Evolutionary conservation across 1,140 invertebrate genomes (phyloP).

Genomic region (Sipha flava): DNA sequence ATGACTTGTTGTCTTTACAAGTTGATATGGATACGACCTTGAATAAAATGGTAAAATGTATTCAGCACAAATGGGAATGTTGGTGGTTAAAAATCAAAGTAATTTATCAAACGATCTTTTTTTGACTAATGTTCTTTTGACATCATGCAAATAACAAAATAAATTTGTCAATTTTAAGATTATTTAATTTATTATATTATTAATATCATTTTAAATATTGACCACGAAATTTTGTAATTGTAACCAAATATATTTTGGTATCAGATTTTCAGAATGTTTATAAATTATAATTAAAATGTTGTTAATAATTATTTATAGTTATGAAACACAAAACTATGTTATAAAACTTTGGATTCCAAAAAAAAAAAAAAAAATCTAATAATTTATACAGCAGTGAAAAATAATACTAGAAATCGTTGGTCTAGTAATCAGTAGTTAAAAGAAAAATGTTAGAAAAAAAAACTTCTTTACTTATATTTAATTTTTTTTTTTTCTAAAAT

Average conservation of each 20-base stretch:
- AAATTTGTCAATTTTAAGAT: not conserved
- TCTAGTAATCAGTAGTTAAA: too few relatives aligned
- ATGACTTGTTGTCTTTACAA: not conserved
- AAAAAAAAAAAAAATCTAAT: too few relatives aligned
- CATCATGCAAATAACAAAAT: not conserved
- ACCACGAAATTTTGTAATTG: not conserved
- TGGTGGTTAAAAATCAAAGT: not conserved
- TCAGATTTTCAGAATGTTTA: too few relatives aligned
- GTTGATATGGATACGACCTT: constrained; percentile 1
- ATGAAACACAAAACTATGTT: too few relatives aligned
- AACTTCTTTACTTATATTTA: too few relatives aligned
- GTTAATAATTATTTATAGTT: too few relatives aligned
- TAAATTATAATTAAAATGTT: too few relatives aligned
- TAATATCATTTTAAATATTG: not conserved
- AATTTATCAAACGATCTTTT: not conserved
- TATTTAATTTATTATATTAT: not conserved
- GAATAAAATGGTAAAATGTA: not conserved
- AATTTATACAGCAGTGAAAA: too few relatives aligned
- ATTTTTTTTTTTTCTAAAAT: too few relatives aligned
- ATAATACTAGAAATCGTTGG: too few relatives aligned
- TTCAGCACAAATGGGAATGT: not conserved
- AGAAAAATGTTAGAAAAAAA: too few relatives aligned
- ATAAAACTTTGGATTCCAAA: too few relatives aligned
- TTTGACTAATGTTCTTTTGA: not conserved
- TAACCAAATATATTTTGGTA: not conserved